Evolutionary conservation across 2,113 vertebrate species (phyloP).

Genomic region (Hippocampus barbouri): DNA sequence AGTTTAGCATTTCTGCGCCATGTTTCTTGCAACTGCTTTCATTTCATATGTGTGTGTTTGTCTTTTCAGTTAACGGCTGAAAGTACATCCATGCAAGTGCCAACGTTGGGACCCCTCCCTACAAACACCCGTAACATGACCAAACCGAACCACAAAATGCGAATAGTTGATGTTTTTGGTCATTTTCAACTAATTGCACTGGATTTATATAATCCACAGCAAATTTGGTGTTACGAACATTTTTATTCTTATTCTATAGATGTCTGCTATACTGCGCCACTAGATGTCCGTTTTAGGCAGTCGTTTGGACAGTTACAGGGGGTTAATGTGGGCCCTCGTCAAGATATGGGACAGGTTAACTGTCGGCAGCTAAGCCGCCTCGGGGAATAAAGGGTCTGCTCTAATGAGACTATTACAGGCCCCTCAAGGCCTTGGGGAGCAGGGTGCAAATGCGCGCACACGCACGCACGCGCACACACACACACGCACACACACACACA

Average conservation of each 20-base stretch:
- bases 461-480: conserved; percentile 29
- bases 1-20: no score
- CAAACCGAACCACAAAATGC: no score
- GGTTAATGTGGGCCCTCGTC: conserved; percentile 11
- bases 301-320: background rate
- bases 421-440: conserved; percentile 26
- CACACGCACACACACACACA: conserved; percentile 29
- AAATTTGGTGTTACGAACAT: background rate
- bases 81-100: no score
- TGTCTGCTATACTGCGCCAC: conserved; percentile 1
- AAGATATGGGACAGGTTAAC: conserved; percentile 19
- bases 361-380: conserved; percentile 20
- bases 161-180: background rate
- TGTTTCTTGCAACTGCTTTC: no score
- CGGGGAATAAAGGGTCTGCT: conserved; percentile 28
- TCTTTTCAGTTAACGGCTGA: no score
- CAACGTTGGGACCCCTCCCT: no score
- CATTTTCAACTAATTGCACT: background rate
- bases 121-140: no score
- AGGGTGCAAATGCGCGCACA: conserved; percentile 19
- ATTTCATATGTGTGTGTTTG: no score
- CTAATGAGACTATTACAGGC: conserved; percentile 53
- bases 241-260: background rate
- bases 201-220: background rate
- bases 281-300: background rate